Percentiles rank a stretch among this genome's conserved stretches.
Conservation (phyloP, 2,113 vertebrate genomes). For the Athene cunicularia region DNA sequence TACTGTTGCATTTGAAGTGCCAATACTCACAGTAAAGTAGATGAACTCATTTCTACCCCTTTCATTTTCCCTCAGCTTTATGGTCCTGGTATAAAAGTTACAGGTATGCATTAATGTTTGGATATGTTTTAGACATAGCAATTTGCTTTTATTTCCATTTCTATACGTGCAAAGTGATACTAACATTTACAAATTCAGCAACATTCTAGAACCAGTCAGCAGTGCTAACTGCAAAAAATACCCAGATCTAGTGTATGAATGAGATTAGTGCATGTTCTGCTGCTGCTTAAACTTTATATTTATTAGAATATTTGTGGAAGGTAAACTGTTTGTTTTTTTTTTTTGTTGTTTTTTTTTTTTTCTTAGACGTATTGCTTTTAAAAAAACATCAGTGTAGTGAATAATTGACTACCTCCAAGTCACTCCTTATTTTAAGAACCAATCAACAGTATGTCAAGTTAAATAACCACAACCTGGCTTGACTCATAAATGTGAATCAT, state of each 20-base stretch:
- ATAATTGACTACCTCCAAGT: neutral
- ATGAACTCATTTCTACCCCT: neutral
- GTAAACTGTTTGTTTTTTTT: too few species aligned
- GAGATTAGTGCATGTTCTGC: neutral
- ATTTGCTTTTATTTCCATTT: neutral
- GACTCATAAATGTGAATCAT: neutral
- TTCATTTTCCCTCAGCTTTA: neutral
- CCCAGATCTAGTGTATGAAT: neutral
- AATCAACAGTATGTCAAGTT: neutral
- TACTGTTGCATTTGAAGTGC: neutral
- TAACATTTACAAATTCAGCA: neutral
- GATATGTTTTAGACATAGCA: neutral
- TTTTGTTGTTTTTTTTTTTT: too few species aligned
- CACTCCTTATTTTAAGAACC: neutral
- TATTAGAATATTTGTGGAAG: neutral
- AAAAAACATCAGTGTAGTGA: neutral
- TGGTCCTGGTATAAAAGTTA: neutral
- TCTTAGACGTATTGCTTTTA: neutral
- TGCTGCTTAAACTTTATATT: neutral
- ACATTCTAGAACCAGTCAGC: neutral
- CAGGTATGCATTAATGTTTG: neutral
- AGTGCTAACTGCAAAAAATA: neutral
- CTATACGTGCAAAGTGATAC: neutral
- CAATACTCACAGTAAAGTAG: neutral
- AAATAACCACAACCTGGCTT: neutral